Percentiles rank a stretch among this genome's conserved stretches.
These are phyloP conservation scores for Ispidina picta DNA, from an alignment of 2,797 vertebrate species.

Conservation along the genomic window DNA sequence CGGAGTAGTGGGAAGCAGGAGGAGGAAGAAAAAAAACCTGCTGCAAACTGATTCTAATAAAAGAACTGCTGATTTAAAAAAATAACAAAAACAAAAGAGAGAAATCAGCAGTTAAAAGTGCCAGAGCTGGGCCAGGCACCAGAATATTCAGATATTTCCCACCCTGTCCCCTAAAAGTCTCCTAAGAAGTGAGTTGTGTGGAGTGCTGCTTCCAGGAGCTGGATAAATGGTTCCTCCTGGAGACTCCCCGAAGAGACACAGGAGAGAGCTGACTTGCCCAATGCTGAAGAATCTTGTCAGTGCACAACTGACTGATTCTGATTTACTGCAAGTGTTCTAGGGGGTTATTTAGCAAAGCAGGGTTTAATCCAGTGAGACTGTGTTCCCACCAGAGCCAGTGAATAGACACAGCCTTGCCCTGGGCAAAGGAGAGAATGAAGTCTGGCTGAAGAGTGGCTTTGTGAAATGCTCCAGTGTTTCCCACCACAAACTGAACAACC, in stretches of 20 bases:
- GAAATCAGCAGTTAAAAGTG: neutral
- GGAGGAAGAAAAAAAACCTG: neutral
- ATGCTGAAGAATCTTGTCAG: neutral
- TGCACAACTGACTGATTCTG: neutral
- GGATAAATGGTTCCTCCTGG: neutral
- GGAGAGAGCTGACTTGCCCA: slow-evolving; percentile 16
- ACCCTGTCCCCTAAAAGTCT: neutral
- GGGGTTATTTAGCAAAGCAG: slow-evolving; percentile 16
- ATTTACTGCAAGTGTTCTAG: slow-evolving; percentile 8
- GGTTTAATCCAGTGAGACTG: slow-evolving; percentile 30
- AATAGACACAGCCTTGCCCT: slow-evolving; percentile 19
- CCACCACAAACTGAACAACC: neutral
- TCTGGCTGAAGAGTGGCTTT: neutral
- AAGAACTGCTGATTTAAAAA: neutral
- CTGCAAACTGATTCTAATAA: neutral
- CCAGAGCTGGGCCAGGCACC: neutral
- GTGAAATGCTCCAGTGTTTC: neutral
- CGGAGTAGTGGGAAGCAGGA: neutral
- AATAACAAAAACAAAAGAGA: neutral
- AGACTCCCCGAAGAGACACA: neutral
- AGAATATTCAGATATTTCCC: neutral
- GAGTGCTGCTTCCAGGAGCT: neutral
- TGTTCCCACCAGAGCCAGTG: slow-evolving; percentile 17
- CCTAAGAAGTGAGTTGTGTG: neutral
- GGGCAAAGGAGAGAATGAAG: neutral